Percentiles rank a stretch among this genome's conserved stretches.
Conservation (phyloP, 2,797 vertebrate genomes). For the Oreonectes daqikongensis region DNA sequence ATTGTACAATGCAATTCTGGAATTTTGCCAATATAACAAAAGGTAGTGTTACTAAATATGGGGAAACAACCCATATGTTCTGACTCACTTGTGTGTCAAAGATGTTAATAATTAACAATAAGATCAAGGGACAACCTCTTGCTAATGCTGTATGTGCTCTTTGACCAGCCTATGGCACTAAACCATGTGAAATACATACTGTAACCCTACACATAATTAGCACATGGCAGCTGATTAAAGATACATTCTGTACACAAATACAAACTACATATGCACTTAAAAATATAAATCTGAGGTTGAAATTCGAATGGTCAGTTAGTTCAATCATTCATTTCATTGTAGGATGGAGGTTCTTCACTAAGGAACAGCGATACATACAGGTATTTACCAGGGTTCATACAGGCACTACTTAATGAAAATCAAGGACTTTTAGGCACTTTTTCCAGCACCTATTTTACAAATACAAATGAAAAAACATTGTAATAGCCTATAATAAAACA, state of each 20-base stretch:
- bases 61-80: neutral
- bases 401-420: too few relatives aligned
- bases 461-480: too few relatives aligned
- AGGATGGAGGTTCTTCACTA: too few relatives aligned
- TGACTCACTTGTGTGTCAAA: neutral
- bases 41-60: too few relatives aligned
- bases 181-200: neutral
- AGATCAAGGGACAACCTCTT: neutral
- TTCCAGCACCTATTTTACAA: too few relatives aligned
- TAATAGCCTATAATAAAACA: too few relatives aligned
- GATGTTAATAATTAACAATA: neutral
- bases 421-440: too few relatives aligned
- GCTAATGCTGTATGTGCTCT: neutral
- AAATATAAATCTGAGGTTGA: neutral
- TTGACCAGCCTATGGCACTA: neutral
- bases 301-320: too few relatives aligned
- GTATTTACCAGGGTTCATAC: too few relatives aligned
- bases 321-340: too few relatives aligned
- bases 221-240: neutral
- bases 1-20: neutral
- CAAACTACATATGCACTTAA: neutral
- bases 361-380: too few relatives aligned
- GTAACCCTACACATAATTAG: neutral
- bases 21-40: neutral
- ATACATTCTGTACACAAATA: neutral